These are phyloP conservation scores for Megaceryle torquata DNA, from an alignment of 2,113 vertebrate genomes.

Conservation along the genomic window DNA sequence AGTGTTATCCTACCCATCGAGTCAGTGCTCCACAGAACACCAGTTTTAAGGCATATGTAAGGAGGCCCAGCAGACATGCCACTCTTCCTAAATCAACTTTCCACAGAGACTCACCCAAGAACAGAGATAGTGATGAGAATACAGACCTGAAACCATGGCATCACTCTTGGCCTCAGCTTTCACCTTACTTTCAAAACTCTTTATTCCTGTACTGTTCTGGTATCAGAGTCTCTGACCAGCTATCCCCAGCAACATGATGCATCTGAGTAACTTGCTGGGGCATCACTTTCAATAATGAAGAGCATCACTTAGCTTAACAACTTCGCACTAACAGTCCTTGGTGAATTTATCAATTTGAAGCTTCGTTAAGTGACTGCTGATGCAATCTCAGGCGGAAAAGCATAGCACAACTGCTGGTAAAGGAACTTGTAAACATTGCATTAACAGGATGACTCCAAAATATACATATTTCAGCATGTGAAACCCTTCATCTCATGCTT, in stretches of 20 bases:
- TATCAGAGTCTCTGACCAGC: not conserved
- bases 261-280: not conserved
- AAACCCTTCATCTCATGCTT: not conserved
- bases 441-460: not conserved
- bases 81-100: not conserved
- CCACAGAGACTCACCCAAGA: not conserved
- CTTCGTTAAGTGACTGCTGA: not conserved
- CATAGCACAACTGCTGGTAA: not conserved
- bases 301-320: not conserved
- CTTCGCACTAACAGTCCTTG: not conserved
- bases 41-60: fast-evolving
- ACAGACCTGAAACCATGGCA: not conserved
- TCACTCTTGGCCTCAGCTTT: not conserved
- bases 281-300: not conserved
- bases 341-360: not conserved
- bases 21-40: not conserved
- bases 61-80: not conserved
- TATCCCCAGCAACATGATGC: not conserved
- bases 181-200: not conserved
- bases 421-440: not conserved
- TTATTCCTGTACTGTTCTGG: not conserved
- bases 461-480: not conserved
- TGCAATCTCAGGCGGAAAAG: not conserved
- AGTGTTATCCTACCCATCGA: too few relatives aligned
- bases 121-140: not conserved